Percentiles rank a stretch among this genome's conserved stretches.
Conservation (phyloP, 2,797 vertebrate genomes). For the Lepilemur septentrionalis region DNA sequence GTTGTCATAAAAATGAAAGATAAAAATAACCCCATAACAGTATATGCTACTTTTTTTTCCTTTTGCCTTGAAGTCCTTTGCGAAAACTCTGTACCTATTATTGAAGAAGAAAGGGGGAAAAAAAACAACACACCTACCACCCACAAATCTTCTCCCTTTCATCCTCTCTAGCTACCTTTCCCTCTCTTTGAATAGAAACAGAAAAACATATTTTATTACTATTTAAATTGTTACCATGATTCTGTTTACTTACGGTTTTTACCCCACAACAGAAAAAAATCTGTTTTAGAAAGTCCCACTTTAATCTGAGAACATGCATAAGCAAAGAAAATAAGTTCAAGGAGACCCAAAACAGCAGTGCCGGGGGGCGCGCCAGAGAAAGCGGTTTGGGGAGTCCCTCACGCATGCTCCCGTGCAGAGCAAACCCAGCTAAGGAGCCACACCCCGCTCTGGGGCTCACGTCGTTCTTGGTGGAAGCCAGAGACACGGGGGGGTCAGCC, state of each 20-base stretch:
- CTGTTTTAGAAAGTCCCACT: constrained; percentile 80
- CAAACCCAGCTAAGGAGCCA: background rate
- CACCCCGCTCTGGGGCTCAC: background rate
- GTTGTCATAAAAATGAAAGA: constrained; percentile 91
- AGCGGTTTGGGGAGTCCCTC: constrained; percentile 54
- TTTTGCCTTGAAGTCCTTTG: constrained; percentile 86
- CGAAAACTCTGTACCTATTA: constrained; percentile 84
- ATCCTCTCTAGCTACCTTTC: constrained; percentile 83
- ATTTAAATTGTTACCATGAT: constrained; percentile 86
- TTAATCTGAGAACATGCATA: constrained; percentile 80
- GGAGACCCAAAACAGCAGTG: constrained; percentile 43
- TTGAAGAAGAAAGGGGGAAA: background rate
- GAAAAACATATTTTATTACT: constrained; percentile 86
- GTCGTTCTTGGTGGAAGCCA: background rate
- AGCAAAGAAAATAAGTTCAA: constrained; percentile 65
- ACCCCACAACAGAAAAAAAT: constrained; percentile 82
- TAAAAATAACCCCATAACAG: constrained; percentile 88
- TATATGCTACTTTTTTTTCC: constrained; percentile 84
- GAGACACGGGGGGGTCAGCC: background rate
- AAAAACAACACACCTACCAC: constrained; percentile 45
- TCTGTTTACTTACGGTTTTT: constrained; percentile 81
- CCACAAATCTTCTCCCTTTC: constrained; percentile 78
- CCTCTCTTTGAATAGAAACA: constrained; percentile 83
- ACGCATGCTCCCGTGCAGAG: background rate
- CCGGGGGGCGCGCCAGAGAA: constrained; percentile 25